Evolutionary conservation across 2,113 vertebrate genomes (phyloP).

Genomic region (Mobula birostris): DNA sequence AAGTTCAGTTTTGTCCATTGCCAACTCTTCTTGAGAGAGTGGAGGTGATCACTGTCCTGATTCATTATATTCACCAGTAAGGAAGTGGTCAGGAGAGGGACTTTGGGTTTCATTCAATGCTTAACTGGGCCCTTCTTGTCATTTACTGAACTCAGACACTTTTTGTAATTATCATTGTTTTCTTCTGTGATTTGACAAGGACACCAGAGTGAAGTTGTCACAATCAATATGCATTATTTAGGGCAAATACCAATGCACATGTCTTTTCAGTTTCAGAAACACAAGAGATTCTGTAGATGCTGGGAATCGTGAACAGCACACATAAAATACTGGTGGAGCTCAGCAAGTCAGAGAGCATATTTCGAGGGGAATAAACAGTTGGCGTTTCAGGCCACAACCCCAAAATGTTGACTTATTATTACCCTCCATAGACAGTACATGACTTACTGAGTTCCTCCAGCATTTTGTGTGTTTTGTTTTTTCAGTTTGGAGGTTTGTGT

Average conservation of each 20-base stretch:
- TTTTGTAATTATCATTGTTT: background rate
- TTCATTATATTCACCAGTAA: background rate
- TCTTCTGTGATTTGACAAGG: background rate
- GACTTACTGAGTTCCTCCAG: too few species aligned
- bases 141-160: background rate
- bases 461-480: slow-evolving; percentile 32
- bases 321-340: too few species aligned
- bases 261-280: slow-evolving; percentile 51
- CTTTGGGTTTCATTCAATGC: background rate
- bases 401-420: too few species aligned
- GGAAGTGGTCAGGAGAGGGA: background rate
- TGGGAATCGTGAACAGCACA: too few species aligned
- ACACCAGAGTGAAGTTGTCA: slow-evolving; percentile 46
- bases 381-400: too few species aligned
- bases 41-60: too few species aligned
- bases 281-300: too few species aligned
- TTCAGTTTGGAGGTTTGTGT: slow-evolving; percentile 61
- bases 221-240: slow-evolving; percentile 61
- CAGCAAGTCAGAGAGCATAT: too few species aligned
- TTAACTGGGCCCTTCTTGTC: background rate
- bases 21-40: too few species aligned
- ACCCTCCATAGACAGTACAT: too few species aligned
- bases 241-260: slow-evolving; percentile 68
- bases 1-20: too few species aligned
- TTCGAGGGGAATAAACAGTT: too few species aligned